Evolutionary conservation across 2,888 invertebrate genomes (phyloP).

Genomic region (Trichogramma evanescens): DNA sequence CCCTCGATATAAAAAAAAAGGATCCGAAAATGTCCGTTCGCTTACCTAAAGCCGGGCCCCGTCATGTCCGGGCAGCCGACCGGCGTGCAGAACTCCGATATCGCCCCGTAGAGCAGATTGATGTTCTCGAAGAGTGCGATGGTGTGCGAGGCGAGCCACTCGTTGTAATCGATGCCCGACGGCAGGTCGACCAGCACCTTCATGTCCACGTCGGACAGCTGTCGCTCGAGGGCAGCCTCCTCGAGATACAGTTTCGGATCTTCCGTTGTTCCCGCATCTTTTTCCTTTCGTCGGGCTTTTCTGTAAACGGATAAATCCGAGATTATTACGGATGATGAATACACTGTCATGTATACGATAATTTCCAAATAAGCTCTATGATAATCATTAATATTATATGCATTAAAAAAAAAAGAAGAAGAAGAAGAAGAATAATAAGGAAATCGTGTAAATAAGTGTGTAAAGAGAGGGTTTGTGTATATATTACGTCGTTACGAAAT

Average conservation of each 20-base stretch:
- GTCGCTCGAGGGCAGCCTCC: conserved; percentile 87
- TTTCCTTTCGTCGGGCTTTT: conserved; percentile 95
- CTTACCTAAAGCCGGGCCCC: conserved; percentile 86
- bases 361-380: no score
- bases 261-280: conserved; percentile 69
- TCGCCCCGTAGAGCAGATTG: conserved; percentile 95
- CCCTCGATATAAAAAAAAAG: background rate
- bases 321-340: no score
- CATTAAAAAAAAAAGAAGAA: no score
- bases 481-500: no score
- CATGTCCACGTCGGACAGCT: conserved; percentile 90
- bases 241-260: conserved; percentile 93
- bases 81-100: conserved; percentile 97
- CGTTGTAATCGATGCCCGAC: conserved; percentile 92
- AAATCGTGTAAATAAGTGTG: no score
- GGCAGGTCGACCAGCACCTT: conserved; percentile 91
- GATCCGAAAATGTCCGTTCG: background rate
- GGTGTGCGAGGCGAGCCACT: conserved; percentile 98
- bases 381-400: no score
- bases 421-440: no score
- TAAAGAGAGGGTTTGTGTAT: no score
- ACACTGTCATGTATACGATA: no score
- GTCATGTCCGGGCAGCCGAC: conserved; percentile 94
- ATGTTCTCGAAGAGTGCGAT: conserved; percentile 98
- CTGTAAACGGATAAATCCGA: conserved; percentile 52